Base-by-base conservation (phyloP, 2,797 vertebrate genomes). In the Leptatherina wallacei region DNA sequence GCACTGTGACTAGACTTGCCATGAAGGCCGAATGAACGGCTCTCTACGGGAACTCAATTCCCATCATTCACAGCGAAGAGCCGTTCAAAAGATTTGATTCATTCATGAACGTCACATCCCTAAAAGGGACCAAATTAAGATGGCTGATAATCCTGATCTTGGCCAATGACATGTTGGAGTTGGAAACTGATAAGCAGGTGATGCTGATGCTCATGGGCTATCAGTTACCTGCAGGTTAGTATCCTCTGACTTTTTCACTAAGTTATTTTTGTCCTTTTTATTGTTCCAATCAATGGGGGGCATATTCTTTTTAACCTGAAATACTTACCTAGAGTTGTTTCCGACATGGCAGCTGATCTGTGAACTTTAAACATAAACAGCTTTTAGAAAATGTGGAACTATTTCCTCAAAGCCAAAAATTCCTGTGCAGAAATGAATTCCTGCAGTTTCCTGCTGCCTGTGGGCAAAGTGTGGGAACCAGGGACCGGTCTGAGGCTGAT, bases 381-480 rank as follows among this genome's bases (percentile, higher is more conserved):
- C 51, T 54, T 32, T 32, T 16, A 7, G 8, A 56, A 30, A 29
- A 32, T 32, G 29, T 56, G 4, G 47, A 42, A 42, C 40, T 16
- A 14, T 42, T 42, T 4, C 14, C 14, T 42, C 38, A 40, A 40
- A 40, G 38, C 38, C 12, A 40, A 13, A 40, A 40, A 9, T 47
- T 55, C 6, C 27, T 38, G 42, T 59, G 40, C 12, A 36, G 33
- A 49, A 0, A 0, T 10, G 20, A 49, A n/a, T 49, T n/a, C 16
- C 3, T 6, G 47, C 9, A 7, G 33, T 20, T 12, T 36, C 30
- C 3, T 2, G 0, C 2, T n/a, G 44, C 47, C 44, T 22, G 55
- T 13, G 5, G 4, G 29, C 32, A 33, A 60, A 65, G 22, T 29
- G 38, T 54, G 33, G 66, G 30, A 61, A 11, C 24, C 32, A 0